Evolutionary conservation across 2,113 vertebrate species (phyloP).

Genomic region (Gobiocypris rarus): DNA sequence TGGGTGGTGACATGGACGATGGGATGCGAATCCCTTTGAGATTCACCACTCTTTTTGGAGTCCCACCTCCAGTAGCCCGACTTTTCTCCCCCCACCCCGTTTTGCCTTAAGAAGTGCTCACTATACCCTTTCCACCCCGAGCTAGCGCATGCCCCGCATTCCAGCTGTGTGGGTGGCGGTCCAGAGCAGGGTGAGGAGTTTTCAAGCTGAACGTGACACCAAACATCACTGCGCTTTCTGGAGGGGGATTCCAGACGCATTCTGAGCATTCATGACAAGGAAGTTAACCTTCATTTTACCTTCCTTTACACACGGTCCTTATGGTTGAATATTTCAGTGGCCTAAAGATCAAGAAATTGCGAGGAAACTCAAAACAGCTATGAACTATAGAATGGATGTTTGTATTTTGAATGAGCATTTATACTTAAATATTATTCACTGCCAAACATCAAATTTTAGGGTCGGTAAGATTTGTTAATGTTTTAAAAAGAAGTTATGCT

Average conservation of each 20-base stretch:
- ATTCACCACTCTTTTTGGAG: constrained; percentile 66
- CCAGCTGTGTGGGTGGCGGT: constrained; percentile 87
- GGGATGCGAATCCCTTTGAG: constrained; percentile 65
- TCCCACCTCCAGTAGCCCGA: constrained; percentile 63
- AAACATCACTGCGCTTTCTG: constrained; percentile 34
- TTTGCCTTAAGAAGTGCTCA: constrained; percentile 9
- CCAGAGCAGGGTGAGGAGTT: constrained; percentile 24
- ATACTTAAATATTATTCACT: no score
- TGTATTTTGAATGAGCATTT: background rate
- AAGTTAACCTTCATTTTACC: background rate
- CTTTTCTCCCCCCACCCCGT: constrained; percentile 62
- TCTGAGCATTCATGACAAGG: background rate
- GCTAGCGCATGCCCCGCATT: constrained; percentile 88
- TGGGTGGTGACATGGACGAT: constrained; percentile 55
- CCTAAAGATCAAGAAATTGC: no score
- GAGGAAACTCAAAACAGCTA: background rate
- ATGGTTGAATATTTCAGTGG: background rate
- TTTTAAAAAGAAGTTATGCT: no score
- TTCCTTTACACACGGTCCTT: no score
- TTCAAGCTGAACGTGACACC: constrained; percentile 31
- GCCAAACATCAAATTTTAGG: no score
- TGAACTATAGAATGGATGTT: background rate
- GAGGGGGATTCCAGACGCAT: background rate
- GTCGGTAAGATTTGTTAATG: no score
- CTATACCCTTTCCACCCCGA: constrained; percentile 46